Base-by-base conservation (phyloP, 2,797 vertebrate genomes). In the Chaenodraco wilsoni region DNA sequence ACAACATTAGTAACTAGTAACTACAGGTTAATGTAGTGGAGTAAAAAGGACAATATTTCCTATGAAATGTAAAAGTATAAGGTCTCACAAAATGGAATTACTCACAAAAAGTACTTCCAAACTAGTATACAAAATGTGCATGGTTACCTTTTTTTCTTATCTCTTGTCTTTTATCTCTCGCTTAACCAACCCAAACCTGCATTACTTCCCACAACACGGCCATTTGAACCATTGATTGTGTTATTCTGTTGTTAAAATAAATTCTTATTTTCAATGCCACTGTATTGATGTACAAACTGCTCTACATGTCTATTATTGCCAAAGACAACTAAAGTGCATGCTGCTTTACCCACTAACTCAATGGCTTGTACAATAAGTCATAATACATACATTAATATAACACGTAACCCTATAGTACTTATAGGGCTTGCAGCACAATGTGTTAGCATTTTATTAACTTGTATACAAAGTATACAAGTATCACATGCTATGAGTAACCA, bases 291-390 rank as follows among this genome's bases (percentile, higher is more conserved):
- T 51, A 69, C 66, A 71, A 74, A 69, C 51, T 44, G 55, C 33
- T 74, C 40, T 21, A 43, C 64, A 49, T 54, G 54, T 63, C 73
- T 74, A 43, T 91, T 89, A 91, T 88, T 91, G 89, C 89, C 87
- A 85, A 76, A 75, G 83, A 87, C 81, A 82, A 87, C 72, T 87
- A 89, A 91, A 91, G 86, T 90, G 87, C 88, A 85, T 86, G 82
- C 79, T 85, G 83, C 80, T 77, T 86, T 71, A 74, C 71, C 74
- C 56, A 74, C 75, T 75, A 79, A 81, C 74, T 78, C 60, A 85
- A 83, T 82, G 84, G 73, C 83, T 83, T 82, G 78, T 79, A 86
- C 76, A 85, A 62, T 70, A 64, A 81, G 72, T 82, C 72, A 74
- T 81, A 80, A 84, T 78, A 86, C 65, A 79, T 69, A 80, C 74